Conservation (phyloP, 2,888 invertebrate species). For the Sepiola atlantica region DNA sequence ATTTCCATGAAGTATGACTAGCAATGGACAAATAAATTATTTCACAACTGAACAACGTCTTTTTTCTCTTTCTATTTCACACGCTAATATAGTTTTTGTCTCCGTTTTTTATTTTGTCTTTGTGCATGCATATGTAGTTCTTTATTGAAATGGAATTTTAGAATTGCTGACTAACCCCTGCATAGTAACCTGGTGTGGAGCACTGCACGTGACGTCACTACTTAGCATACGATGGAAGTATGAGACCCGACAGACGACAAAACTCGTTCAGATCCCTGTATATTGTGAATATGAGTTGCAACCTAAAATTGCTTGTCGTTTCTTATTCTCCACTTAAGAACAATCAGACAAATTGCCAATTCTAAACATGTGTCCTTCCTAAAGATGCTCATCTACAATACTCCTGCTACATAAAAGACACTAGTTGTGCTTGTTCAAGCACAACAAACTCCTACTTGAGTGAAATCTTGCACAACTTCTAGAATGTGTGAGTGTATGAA, state of each 20-base stretch:
- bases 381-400: conserved; percentile 40
- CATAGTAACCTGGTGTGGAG: too few relatives aligned
- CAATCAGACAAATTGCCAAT: not conserved
- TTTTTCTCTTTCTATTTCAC: not conserved
- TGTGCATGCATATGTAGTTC: too few relatives aligned
- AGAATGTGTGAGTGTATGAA: conserved; percentile 62
- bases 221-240: too few relatives aligned
- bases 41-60: not conserved
- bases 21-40: conserved; percentile 36
- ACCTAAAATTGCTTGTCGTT: not conserved
- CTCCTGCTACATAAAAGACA: conserved; percentile 20
- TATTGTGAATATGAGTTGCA: conserved; percentile 4
- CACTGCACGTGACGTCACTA: too few relatives aligned
- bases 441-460: conserved; percentile 35
- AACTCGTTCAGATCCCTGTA: conserved; percentile 3
- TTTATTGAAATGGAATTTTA: too few relatives aligned
- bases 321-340: not conserved
- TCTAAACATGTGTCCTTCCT: not conserved
- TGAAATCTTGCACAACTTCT: conserved; percentile 8
- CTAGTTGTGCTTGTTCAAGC: conserved; percentile 14
- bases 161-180: too few relatives aligned
- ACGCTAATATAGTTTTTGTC: not conserved
- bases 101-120: too few relatives aligned
- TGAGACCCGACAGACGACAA: too few relatives aligned
- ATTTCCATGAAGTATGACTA: conserved; percentile 45